Evolutionary conservation across 2,113 vertebrate genomes (phyloP), one percentile per base, ranked within the genome.

Genomic region (Pandion haliaetus): DNA sequence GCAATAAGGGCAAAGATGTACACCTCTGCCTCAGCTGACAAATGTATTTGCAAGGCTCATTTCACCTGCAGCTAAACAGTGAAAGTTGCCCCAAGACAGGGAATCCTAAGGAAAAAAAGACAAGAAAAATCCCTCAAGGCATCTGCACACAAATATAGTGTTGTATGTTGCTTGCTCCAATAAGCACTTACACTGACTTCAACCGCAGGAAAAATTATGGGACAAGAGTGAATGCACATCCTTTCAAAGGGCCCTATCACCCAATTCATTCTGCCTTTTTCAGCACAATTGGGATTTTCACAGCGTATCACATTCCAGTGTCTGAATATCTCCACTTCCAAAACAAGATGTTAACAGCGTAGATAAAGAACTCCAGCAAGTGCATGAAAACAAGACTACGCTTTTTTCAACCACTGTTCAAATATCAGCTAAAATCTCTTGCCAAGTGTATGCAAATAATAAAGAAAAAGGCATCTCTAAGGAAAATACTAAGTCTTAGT

Each of bases 1-100:
- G 81, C 23, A 82, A 11, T 66, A 84, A 70, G 23, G 67, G 52
- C 58, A 86, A 90, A 66, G 29, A 62, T 1, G 6, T 62, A 83
- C 40, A 77, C 66, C 62, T 88, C 72, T 79, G 80, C 54, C 65
- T 93, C 58, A 73, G n/a, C 57, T 72, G 58, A 78, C 49, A 94
- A 94, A 79, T n/a, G 32, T 9, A 32, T 82, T 81, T 76, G 65
- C 76, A 95, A 89, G 83, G 71, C 61, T 89, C 73, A 77, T 91
- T 95, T 93, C 82, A 86, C 69, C 86, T 89, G 52, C 84, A 91
- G 83, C 62, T 89, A 57, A 89, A 93, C n/a, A 86, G 38, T 76
- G 17, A 65, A 95, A 90, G 70, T 45, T 91, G 70, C 87, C 49
- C 40, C 44, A 69, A 87, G 86, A 95, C 52, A 90, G 12, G 61